These are phyloP conservation scores for Microplitis demolitor DNA, from an alignment of 1,140 invertebrate species.

Conservation along the genomic window DNA sequence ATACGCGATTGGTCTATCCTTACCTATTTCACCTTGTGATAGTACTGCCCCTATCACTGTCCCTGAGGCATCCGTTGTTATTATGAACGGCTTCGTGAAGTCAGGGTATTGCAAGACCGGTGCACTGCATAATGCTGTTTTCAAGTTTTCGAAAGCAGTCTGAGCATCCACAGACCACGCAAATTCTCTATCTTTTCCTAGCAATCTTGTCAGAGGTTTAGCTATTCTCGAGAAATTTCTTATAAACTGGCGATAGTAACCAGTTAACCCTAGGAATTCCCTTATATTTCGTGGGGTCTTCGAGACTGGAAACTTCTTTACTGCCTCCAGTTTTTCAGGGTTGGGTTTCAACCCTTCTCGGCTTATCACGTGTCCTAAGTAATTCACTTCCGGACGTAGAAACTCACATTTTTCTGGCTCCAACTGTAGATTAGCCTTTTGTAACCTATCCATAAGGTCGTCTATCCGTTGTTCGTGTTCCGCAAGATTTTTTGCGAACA, in stretches of 20 bases:
- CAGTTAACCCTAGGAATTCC: not conserved
- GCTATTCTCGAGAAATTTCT: not conserved
- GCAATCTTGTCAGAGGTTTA: not conserved
- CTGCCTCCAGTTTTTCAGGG: not conserved
- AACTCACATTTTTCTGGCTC: not conserved
- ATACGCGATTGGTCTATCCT: conserved; percentile 37
- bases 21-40: conserved; percentile 28
- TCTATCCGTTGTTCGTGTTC: not conserved
- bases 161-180: not conserved
- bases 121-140: conserved; percentile 18
- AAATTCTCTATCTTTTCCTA: not conserved
- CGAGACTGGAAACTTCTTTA: not conserved
- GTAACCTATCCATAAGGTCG: not conserved
- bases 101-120: conserved; percentile 36
- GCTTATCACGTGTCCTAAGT: not conserved
- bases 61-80: conserved; percentile 33
- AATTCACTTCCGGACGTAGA: not conserved
- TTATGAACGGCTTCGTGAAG: conserved; percentile 34
- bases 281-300: not conserved
- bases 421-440: not conserved
- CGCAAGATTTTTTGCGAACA: not conserved
- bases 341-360: not conserved
- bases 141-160: not conserved
- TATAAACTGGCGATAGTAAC: not conserved
- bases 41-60: conserved; percentile 32